Conservation (phyloP, 2,888 invertebrate species). For the Diploptera punctata region DNA sequence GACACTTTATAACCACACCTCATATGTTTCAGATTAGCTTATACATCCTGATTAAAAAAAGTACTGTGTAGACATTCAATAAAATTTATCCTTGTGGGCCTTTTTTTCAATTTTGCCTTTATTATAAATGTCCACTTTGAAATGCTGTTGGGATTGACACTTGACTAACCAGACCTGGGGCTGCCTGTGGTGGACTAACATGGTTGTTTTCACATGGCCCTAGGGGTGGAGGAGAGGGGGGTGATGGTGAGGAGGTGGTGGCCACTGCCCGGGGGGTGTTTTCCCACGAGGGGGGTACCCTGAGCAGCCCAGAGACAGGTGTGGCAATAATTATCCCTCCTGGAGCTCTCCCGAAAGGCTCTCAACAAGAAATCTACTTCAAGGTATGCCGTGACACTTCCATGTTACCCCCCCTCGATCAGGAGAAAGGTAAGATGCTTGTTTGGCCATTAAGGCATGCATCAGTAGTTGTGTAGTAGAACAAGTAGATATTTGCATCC, state of each 20-base stretch:
- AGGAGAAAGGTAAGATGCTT: conserved; percentile 78
- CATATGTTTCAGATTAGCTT: too few species aligned
- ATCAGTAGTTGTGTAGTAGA: too few species aligned
- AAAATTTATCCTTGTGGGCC: too few species aligned
- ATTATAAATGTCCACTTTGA: too few species aligned
- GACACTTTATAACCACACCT: too few species aligned
- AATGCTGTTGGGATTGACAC: too few species aligned
- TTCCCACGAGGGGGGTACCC: conserved; percentile 78
- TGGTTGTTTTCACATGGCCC: conserved; percentile 32
- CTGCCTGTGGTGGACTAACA: conserved; percentile 24
- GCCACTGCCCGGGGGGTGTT: conserved; percentile 63
- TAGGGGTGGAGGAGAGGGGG: conserved; percentile 39
- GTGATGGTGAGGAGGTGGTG: conserved; percentile 46
- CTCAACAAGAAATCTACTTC: conserved; percentile 92
- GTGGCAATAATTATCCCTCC: conserved; percentile 89
- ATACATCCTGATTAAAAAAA: too few species aligned
- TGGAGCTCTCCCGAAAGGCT: conserved; percentile 83
- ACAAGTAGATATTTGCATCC: too few species aligned
- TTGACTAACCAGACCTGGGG: not conserved
- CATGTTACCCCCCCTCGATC: conserved; percentile 80
- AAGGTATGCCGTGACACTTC: conserved; percentile 69
- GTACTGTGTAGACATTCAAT: too few species aligned
- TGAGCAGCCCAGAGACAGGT: conserved; percentile 89
- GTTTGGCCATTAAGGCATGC: too few species aligned
- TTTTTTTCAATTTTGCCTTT: too few species aligned